A percentile compares a stretch with the other conserved stretches of the same genome.
These are phyloP conservation scores for Ctena decussata DNA, from an alignment of 2,888 invertebrate genomes.

Conservation along the genomic window DNA sequence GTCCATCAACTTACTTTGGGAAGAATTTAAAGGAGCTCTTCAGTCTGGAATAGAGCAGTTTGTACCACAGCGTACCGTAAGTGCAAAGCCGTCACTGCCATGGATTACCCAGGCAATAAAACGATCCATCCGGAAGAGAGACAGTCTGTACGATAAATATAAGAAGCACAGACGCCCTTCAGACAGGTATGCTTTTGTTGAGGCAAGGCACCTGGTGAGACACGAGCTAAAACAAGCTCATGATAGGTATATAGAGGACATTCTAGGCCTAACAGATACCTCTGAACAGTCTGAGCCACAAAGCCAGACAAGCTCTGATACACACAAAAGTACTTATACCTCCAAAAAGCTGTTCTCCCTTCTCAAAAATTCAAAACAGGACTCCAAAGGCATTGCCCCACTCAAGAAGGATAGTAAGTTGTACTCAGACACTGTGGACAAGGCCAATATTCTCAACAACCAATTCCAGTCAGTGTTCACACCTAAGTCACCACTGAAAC, in stretches of 20 bases:
- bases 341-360: neutral
- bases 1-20: too few relatives aligned
- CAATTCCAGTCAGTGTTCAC: too few relatives aligned
- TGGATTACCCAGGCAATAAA: constrained; percentile 12
- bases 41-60: neutral
- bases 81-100: constrained; percentile 16
- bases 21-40: too few relatives aligned
- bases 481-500: too few relatives aligned
- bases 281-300: neutral
- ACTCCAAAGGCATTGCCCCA: neutral
- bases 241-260: constrained; percentile 1
- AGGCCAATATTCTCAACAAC: neutral
- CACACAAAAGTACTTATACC: neutral
- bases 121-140: neutral
- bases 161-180: too few relatives aligned
- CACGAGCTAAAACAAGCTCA: neutral
- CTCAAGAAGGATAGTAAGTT: too few relatives aligned
- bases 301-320: too few relatives aligned
- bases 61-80: neutral
- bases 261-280: constrained; percentile 2
- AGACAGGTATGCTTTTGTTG: too few relatives aligned
- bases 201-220: neutral
- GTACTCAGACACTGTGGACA: neutral
- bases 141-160: constrained; percentile 13
- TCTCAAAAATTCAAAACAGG: neutral